These are phyloP conservation scores for Platyrinchus mystaceus DNA, from an alignment of 2,797 vertebrate species.

Conservation along the genomic window DNA sequence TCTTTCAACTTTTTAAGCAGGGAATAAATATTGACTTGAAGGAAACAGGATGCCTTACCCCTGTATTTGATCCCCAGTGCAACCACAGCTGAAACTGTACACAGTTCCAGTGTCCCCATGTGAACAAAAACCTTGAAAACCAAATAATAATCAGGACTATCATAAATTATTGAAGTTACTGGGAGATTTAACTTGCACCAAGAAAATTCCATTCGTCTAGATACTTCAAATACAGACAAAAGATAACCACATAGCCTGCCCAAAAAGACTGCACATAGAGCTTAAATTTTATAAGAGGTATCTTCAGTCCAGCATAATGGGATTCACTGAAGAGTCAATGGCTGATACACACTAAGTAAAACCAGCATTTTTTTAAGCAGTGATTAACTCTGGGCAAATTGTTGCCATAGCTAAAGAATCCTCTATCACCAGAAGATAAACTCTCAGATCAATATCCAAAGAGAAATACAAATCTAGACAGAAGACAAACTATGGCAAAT, in stretches of 20 bases:
- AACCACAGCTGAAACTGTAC: neutral
- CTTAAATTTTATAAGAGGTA: neutral
- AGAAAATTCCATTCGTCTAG: neutral
- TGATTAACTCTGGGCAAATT: neutral
- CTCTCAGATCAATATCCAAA: neutral
- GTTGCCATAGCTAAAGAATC: neutral
- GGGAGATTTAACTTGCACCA: neutral
- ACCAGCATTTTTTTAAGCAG: neutral
- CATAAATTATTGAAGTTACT: neutral
- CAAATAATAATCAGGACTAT: neutral
- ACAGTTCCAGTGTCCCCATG: neutral
- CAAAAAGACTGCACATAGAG: neutral
- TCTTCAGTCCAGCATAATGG: neutral
- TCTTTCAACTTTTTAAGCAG: neutral
- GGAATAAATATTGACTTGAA: neutral
- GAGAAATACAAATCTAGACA: neutral
- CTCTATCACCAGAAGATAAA: neutral
- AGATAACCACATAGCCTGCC: neutral
- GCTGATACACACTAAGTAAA: neutral
- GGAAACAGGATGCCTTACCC: neutral
- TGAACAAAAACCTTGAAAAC: neutral
- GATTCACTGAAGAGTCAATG: neutral
- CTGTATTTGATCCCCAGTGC: neutral
- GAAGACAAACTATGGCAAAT: neutral
- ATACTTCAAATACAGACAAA: neutral